Conservation (phyloP, 2,797 vertebrate genomes). For the Pachyuromys duprasi region DNA sequence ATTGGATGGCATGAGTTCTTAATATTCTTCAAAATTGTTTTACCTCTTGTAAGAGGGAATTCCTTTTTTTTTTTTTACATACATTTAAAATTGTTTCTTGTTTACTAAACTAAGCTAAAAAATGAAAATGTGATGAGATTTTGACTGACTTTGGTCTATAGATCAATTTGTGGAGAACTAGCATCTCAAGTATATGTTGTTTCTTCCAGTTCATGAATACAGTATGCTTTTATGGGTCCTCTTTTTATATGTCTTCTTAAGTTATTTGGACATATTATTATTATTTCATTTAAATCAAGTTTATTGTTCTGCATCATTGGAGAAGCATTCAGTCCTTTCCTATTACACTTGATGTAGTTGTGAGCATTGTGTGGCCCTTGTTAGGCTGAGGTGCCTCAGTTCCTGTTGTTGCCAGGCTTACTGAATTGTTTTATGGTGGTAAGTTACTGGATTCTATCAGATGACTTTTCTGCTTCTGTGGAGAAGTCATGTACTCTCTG, state of each 20-base stretch:
- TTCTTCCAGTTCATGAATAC: constrained; percentile 27
- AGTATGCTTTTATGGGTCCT: not conserved
- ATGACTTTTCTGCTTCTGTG: not conserved
- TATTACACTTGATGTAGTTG: not conserved
- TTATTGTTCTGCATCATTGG: not conserved
- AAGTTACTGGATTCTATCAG: not conserved
- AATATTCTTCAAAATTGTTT: not conserved
- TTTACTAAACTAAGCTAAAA: not conserved
- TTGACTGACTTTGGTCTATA: not conserved
- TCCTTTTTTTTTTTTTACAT: not conserved
- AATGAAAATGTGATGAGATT: not conserved
- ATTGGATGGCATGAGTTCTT: not conserved
- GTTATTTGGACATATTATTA: not conserved
- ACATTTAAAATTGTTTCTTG: constrained; percentile 21
- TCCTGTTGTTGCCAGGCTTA: not conserved
- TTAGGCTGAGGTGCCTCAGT: not conserved
- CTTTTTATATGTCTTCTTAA: not conserved
- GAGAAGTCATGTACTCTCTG: not conserved
- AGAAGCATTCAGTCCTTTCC: not conserved
- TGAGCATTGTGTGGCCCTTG: not conserved
- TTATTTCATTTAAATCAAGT: constrained; percentile 39
- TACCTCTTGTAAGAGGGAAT: not conserved
- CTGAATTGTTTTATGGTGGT: constrained; percentile 15
- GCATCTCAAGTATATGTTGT: not conserved
- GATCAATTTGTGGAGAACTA: constrained; percentile 27